Conservation (phyloP, 1,140 invertebrate species). For the Mya arenaria region DNA sequence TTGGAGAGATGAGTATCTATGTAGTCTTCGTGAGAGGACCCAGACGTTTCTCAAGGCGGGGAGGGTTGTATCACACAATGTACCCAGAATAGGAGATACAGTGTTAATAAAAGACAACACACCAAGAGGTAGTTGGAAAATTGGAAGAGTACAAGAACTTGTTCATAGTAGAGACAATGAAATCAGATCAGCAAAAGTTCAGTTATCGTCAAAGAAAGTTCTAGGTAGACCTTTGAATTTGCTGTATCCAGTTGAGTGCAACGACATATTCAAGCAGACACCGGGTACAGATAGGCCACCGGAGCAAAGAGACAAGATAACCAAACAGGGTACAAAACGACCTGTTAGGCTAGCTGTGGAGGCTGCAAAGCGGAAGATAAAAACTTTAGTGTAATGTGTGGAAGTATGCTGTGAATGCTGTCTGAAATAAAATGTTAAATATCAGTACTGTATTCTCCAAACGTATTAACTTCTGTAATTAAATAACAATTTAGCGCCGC, state of each 20-base stretch:
- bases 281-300: too few species aligned
- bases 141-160: not conserved
- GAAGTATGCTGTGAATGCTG: too few species aligned
- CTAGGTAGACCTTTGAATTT: not conserved
- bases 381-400: too few species aligned
- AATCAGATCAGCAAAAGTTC: not conserved
- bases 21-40: not conserved
- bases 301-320: too few species aligned
- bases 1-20: not conserved
- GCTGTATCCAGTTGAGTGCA: not conserved
- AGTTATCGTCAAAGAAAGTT: not conserved
- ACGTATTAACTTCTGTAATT: too few species aligned
- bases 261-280: too few species aligned
- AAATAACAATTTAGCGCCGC: too few species aligned
- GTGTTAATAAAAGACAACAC: constrained; percentile 11
- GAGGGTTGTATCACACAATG: not conserved
- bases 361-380: too few species aligned
- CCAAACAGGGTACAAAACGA: too few species aligned
- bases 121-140: constrained; percentile 8
- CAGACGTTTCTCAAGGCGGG: not conserved
- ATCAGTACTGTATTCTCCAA: too few species aligned
- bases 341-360: too few species aligned
- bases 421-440: too few species aligned
- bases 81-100: not conserved
- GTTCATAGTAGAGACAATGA: constrained; percentile 1